These are phyloP conservation scores for Tubulanus polymorphus DNA, from an alignment of 2,888 invertebrate species.

Conservation along the genomic window DNA sequence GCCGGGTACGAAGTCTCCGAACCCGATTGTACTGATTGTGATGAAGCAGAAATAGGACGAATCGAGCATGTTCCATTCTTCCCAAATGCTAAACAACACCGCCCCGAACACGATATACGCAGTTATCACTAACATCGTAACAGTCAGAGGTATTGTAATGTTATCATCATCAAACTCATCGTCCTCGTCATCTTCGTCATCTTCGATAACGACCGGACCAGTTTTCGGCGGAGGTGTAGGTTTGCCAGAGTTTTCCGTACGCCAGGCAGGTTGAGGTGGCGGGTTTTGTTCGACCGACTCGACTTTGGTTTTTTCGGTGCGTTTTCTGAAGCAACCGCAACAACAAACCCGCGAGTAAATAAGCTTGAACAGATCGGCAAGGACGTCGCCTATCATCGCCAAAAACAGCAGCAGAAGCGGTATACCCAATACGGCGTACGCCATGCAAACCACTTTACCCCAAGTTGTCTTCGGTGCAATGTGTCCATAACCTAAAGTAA, in stretches of 20 bases:
- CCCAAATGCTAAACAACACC: conserved; percentile 50
- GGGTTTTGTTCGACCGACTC: conserved; percentile 27
- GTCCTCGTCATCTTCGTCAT: conserved; percentile 40
- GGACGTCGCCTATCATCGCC: conserved; percentile 57
- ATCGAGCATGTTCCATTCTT: conserved; percentile 47
- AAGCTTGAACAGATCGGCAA: conserved; percentile 57
- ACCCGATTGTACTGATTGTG: conserved; percentile 52
- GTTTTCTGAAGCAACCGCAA: conserved; percentile 44
- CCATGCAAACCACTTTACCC: conserved; percentile 53
- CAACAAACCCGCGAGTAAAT: conserved; percentile 53
- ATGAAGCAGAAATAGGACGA: conserved; percentile 54
- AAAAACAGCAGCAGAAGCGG: conserved; percentile 57
- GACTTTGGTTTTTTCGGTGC: conserved; percentile 18
- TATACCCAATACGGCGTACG: conserved; percentile 55
- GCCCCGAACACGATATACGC: conserved; percentile 51
- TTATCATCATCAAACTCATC: conserved; percentile 47
- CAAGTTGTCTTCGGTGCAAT: conserved; percentile 51
- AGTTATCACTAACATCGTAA: conserved; percentile 49
- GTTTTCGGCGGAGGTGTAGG: conserved; percentile 23
- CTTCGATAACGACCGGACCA: conserved; percentile 31
- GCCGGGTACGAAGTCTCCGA: conserved; percentile 48
- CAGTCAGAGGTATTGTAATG: conserved; percentile 50
- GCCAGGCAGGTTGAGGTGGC: conserved; percentile 28
- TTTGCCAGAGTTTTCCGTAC: conserved; percentile 25
- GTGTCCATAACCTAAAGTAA: conserved; percentile 49